Percentiles rank a stretch among this genome's conserved stretches.
These are phyloP conservation scores for Poecilia latipinna DNA, from an alignment of 2,113 vertebrate species.

Conservation along the genomic window DNA sequence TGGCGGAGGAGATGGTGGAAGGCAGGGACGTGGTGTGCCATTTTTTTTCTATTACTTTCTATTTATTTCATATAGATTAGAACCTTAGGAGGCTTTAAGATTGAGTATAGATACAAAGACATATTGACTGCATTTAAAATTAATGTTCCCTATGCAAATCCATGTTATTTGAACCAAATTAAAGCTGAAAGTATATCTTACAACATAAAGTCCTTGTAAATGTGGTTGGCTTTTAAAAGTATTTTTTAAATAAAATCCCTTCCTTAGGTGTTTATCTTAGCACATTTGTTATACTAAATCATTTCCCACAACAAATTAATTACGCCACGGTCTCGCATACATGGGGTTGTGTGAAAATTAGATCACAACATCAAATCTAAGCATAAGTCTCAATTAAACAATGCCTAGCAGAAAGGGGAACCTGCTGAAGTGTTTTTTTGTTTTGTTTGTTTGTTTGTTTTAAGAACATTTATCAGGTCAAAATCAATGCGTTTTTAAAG, in stretches of 20 bases:
- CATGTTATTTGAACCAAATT: constrained; percentile 10
- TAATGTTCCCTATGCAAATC: constrained; percentile 20
- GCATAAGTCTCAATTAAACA: constrained; percentile 56
- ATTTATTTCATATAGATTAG: constrained; percentile 45
- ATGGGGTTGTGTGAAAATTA: too few relatives aligned
- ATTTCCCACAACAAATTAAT: too few relatives aligned
- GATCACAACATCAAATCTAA: constrained; percentile 38
- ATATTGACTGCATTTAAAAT: constrained; percentile 23
- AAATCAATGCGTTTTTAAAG: too few relatives aligned
- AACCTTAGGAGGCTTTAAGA: constrained; percentile 24
- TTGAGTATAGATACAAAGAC: constrained; percentile 34
- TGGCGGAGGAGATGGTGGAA: constrained; percentile 37
- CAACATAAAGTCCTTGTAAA: not conserved
- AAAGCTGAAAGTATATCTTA: constrained; percentile 16
- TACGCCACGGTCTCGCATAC: too few relatives aligned
- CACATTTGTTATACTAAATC: too few relatives aligned
- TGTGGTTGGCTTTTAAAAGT: not conserved
- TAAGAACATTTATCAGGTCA: too few relatives aligned
- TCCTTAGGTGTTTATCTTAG: too few relatives aligned
- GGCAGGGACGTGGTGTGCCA: constrained; percentile 34
- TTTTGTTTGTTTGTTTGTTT: too few relatives aligned
- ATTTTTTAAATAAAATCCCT: not conserved
- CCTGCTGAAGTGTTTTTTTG: too few relatives aligned
- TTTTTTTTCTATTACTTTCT: constrained; percentile 52
- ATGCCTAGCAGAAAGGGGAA: constrained; percentile 47